Percentiles rank a stretch among this genome's conserved stretches.
Evolutionary conservation across 2,888 invertebrate species (phyloP).

Genomic region (Epinotia demarniana): DNA sequence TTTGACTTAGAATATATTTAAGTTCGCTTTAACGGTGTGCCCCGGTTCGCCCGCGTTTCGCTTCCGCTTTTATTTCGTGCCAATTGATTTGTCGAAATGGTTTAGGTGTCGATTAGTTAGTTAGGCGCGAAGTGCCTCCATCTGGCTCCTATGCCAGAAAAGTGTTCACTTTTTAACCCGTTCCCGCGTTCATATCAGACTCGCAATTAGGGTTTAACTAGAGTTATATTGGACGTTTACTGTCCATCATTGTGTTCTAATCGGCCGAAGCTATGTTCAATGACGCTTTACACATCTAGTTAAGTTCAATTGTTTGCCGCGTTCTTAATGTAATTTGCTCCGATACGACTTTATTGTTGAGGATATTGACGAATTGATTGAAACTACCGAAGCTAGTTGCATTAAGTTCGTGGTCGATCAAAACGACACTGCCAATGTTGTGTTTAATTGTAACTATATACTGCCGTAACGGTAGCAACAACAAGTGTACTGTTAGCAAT

Average conservation of each 20-base stretch:
- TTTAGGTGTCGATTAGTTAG: slow-evolving; percentile 32
- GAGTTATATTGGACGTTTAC: slow-evolving; percentile 63
- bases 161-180: slow-evolving; percentile 72
- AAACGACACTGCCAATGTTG: slow-evolving; percentile 71
- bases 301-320: slow-evolving; percentile 40
- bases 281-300: slow-evolving; percentile 55
- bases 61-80: slow-evolving; percentile 58
- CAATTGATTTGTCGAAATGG: slow-evolving; percentile 45
- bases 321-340: slow-evolving; percentile 39
- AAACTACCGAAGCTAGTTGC: slow-evolving; percentile 5
- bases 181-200: slow-evolving; percentile 73
- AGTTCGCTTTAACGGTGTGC: slow-evolving; percentile 57
- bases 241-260: slow-evolving; percentile 56
- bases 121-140: slow-evolving; percentile 73
- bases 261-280: slow-evolving; percentile 55
- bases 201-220: slow-evolving; percentile 59
- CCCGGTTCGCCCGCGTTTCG: slow-evolving; percentile 55
- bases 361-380: neutral
- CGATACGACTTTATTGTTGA: neutral
- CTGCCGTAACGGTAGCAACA: slow-evolving; percentile 52
- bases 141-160: slow-evolving; percentile 49
- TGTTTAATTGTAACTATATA: slow-evolving; percentile 54
- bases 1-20: slow-evolving; percentile 60
- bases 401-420: slow-evolving; percentile 23
- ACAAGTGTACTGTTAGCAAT: slow-evolving; percentile 75